Evolutionary conservation across 2,113 vertebrate genomes (phyloP).

Genomic region (Perccottus glenii): DNA sequence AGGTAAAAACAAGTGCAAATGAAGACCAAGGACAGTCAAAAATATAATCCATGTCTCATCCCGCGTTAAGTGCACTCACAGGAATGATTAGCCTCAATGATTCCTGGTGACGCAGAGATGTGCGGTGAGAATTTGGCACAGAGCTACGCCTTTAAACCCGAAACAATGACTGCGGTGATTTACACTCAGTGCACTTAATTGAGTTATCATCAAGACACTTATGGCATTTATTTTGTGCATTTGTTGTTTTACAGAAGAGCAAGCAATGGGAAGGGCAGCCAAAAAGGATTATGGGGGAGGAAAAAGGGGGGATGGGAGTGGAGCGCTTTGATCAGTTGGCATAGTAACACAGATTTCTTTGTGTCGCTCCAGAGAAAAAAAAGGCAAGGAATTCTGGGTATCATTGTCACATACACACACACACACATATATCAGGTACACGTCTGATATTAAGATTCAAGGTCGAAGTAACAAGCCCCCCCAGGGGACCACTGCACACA

Average conservation of each 20-base stretch:
- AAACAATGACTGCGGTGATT: background rate
- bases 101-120: slow-evolving; percentile 8
- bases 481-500: slow-evolving; percentile 14
- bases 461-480: slow-evolving; percentile 46
- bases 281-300: slow-evolving; percentile 42
- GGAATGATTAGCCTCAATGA: slow-evolving; percentile 12
- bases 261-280: slow-evolving; percentile 28
- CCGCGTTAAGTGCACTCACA: slow-evolving; percentile 1
- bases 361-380: slow-evolving; percentile 56
- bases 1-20: slow-evolving; percentile 43
- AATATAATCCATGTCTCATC: slow-evolving; percentile 1
- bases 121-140: background rate
- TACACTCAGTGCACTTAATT: slow-evolving; percentile 9
- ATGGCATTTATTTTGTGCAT: slow-evolving; percentile 31
- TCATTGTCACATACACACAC: slow-evolving; percentile 47
- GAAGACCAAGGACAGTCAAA: slow-evolving; percentile 20
- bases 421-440: slow-evolving; percentile 54
- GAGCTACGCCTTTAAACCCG: background rate
- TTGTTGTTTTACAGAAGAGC: slow-evolving; percentile 37
- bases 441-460: slow-evolving; percentile 64
- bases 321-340: slow-evolving; percentile 70
- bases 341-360: slow-evolving; percentile 75
- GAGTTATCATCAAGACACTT: slow-evolving; percentile 16
- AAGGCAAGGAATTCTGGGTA: slow-evolving; percentile 64
- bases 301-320: slow-evolving; percentile 13